Evolutionary conservation across 2,113 vertebrate species (phyloP).

Genomic region (Sylvietta virens): DNA sequence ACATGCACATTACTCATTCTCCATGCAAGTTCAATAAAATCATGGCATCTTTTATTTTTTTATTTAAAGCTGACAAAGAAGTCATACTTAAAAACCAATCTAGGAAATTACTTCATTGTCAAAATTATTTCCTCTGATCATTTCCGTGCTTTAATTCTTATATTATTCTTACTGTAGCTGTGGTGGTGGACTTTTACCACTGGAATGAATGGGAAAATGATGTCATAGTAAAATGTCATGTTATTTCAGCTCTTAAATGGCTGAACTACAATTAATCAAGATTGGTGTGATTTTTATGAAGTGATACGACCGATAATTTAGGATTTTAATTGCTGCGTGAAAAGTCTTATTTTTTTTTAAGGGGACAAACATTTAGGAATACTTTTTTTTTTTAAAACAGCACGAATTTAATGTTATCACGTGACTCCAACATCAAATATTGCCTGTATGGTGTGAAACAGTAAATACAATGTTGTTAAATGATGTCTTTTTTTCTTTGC

Average conservation of each 20-base stretch:
- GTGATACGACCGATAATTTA: constrained; percentile 56
- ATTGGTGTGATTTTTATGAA: constrained; percentile 67
- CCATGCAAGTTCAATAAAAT: constrained; percentile 54
- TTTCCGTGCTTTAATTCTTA: constrained; percentile 56
- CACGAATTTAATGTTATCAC: background rate
- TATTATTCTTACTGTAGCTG: constrained; percentile 54
- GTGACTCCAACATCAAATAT: too few species aligned
- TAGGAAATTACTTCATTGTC: constrained; percentile 70
- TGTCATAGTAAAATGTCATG: constrained; percentile 56
- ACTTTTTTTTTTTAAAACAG: background rate
- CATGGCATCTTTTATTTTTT: constrained; percentile 48
- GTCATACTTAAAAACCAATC: constrained; percentile 54
- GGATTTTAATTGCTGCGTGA: constrained; percentile 44
- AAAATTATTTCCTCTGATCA: constrained; percentile 64
- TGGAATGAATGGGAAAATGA: constrained; percentile 61
- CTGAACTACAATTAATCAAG: constrained; percentile 59
- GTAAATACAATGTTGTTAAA: background rate
- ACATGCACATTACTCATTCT: constrained; percentile 55
- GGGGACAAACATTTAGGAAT: background rate
- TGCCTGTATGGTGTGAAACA: background rate
- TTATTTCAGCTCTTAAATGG: constrained; percentile 59
- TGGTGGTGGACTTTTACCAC: constrained; percentile 29
- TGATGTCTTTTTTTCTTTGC: background rate
- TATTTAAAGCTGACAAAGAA: constrained; percentile 64
- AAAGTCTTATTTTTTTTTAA: background rate